A percentile compares a stretch with the other conserved stretches of the same genome.
Evolutionary conservation across 2,113 vertebrate species (phyloP).

Genomic region (Ceuthmochares aereus): DNA sequence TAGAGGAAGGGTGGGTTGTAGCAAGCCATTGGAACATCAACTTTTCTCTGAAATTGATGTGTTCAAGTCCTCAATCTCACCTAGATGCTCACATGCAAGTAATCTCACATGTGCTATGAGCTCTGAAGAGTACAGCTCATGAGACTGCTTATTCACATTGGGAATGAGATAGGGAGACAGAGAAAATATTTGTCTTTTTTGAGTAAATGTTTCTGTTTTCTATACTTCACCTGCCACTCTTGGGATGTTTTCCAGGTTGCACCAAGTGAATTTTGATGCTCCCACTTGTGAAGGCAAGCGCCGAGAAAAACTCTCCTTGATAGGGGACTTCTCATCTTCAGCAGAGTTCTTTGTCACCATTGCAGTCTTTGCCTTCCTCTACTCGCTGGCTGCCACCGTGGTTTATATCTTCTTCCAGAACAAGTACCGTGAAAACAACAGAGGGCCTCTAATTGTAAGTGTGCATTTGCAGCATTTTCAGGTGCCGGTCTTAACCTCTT

Average conservation of each 20-base stretch:
- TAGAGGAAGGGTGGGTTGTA: not conserved
- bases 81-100: not conserved
- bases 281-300: conserved; percentile 89
- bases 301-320: conserved; percentile 87
- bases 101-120: not conserved
- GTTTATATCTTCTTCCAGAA: conserved; percentile 97
- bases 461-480: not conserved
- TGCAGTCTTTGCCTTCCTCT: conserved; percentile 95
- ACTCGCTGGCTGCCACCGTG: conserved; percentile 90
- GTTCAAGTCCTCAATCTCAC: not conserved
- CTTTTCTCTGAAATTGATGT: not conserved
- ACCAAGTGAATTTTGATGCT: conserved; percentile 92
- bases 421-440: conserved; percentile 94
- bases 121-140: not conserved
- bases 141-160: accelerated
- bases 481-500: accelerated
- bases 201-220: not conserved
- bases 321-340: conserved; percentile 95
- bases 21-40: not conserved
- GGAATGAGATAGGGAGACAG: not conserved
- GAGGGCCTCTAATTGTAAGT: conserved; percentile 94
- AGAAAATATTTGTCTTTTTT: not conserved
- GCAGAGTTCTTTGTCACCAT: conserved; percentile 98
- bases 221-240: not conserved
- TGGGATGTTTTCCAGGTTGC: conserved; percentile 81